Conservation (phyloP, 2,113 vertebrate species). For the Pterocles orientalis region DNA sequence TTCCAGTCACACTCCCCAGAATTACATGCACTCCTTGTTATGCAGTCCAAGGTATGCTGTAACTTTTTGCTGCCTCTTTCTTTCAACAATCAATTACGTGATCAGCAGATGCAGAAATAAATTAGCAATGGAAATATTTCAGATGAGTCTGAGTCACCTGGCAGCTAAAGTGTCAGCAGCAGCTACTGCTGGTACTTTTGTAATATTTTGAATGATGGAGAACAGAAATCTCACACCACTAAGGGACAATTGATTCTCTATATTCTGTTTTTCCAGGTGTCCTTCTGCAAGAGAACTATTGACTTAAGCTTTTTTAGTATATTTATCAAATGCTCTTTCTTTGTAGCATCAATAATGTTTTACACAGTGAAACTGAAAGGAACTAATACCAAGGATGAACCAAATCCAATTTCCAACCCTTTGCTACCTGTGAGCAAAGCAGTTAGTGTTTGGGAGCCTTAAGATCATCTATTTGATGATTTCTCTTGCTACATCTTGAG, state of each 20-base stretch:
- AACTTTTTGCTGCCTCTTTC: not conserved
- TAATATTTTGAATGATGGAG: not conserved
- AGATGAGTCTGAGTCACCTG: not conserved
- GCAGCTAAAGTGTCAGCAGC: not conserved
- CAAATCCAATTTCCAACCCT: constrained; percentile 14
- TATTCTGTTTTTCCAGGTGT: not conserved
- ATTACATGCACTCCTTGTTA: accelerated
- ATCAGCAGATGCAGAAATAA: not conserved
- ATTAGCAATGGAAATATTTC: not conserved
- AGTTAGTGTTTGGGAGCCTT: not conserved
- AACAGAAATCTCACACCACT: not conserved
- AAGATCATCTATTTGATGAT: not conserved
- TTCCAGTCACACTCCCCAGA: accelerated
- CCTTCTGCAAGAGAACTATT: not conserved
- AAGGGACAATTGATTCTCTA: constrained; percentile 37
- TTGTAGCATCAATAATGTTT: not conserved
- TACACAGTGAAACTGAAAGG: constrained; percentile 27
- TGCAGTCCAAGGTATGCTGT: not conserved
- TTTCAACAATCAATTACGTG: not conserved
- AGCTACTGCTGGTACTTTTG: not conserved
- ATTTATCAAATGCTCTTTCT: constrained; percentile 6
- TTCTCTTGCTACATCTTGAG: not conserved
- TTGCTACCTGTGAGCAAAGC: not conserved
- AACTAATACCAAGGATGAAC: not conserved
- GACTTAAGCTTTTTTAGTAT: not conserved